Evolutionary conservation across 2,113 vertebrate genomes (phyloP), one percentile per base, ranked within the genome.

Genomic region (Sinocyclocheilus maitianheensis): DNA sequence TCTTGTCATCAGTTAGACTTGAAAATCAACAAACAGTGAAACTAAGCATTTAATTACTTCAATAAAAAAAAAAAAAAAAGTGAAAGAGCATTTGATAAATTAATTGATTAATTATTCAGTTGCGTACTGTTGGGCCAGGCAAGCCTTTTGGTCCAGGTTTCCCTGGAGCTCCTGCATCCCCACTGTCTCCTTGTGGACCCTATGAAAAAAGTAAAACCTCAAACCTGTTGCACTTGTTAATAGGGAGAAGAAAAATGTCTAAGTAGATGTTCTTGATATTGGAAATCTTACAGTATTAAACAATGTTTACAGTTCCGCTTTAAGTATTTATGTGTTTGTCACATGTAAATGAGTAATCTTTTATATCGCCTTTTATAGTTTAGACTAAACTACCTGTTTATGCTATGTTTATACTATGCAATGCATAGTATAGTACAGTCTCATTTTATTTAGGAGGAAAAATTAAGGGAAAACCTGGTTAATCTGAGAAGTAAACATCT

Each of bases 131-230:
- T 3, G 87, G 90, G n/a, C 92, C 94, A 83, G 89, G 90, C 26
- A 95, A 88, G 51, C 95, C 95, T 58, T 91, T 94, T 12, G 90
- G 69, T 77, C 94, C 95, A 8, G n/a, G 92, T 74, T 92, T 93
- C 24, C 95, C 95, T 0, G 91, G 92, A 24, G 91, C 62, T 24
- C 94, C 95, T 8, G 94, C 84, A 58, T 95, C 94, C 46, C 95
- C 94, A 20, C 30, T 91, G 6, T 90, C 92, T 88, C 95, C 95
- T 80, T n/a, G 84, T 20, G 84, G 22, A 58, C 95, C 95, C 95
- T 96, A 88, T 74, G 67, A 51, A 24, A 43, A 69, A 13, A 63
- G 13, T 13, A 51, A 20, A 43, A 65, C 12, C 24, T 74, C 10
- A n/a, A 74, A 20, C 67, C 16, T 71, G 71, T 22, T 74, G 60